phyloP scores from a whole-genome alignment of 1,140 invertebrate species.

The Bombus cullumanus region DNA sequence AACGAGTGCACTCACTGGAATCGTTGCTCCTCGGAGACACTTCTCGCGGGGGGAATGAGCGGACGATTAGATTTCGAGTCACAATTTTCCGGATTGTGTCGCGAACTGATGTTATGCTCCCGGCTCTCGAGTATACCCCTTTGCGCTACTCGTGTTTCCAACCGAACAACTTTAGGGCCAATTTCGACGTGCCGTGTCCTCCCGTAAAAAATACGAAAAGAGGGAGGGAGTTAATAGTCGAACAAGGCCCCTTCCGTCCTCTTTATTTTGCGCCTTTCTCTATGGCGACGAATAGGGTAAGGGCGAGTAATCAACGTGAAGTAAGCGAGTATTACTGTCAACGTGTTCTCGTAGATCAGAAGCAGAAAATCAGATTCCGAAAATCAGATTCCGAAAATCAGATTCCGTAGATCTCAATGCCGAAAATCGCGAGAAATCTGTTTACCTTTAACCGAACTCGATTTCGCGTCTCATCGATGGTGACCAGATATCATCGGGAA shows the following conservation, averaged over 20 bases:
- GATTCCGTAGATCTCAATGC: no score
- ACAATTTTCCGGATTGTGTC: conserved; percentile 52
- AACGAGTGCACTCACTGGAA: conserved; percentile 21
- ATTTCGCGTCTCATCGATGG: not conserved
- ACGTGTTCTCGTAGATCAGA: conserved; percentile 15
- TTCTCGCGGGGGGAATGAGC: conserved; percentile 52
- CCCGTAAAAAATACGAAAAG: no score
- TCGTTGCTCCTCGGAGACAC: conserved; percentile 35
- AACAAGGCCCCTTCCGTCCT: not conserved
- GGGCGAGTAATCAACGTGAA: not conserved
- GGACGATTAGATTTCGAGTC: conserved; percentile 56
- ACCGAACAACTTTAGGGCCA: conserved; percentile 32
- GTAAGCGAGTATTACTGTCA: not conserved
- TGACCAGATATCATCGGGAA: not conserved
- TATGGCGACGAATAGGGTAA: not conserved
- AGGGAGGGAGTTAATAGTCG: not conserved
- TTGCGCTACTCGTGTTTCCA: not conserved
- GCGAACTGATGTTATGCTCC: not conserved
- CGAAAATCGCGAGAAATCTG: conserved; percentile 41
- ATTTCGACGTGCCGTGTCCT: conserved; percentile 39
- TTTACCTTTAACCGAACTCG: conserved; percentile 49
- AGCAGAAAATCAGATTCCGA: no score
- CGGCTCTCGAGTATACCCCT: conserved; percentile 7
- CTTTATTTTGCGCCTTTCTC: not conserved
- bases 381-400: no score